These are phyloP conservation scores for Drosophila mayri DNA, from an alignment of 1,140 invertebrate species.

Conservation along the genomic window DNA sequence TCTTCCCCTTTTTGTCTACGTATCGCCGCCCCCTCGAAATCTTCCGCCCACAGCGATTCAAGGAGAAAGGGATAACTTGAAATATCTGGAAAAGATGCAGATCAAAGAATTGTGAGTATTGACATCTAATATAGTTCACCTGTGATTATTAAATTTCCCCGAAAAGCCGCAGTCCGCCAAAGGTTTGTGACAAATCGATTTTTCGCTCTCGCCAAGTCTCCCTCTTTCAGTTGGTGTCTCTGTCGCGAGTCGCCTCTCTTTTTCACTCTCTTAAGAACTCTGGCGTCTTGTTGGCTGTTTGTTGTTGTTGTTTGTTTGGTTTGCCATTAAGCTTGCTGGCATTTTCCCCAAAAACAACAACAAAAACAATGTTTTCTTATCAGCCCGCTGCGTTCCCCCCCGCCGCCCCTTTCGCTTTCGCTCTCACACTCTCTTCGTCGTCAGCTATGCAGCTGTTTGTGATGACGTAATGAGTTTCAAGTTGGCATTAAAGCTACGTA, in stretches of 20 bases:
- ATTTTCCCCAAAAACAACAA: conserved; percentile 43
- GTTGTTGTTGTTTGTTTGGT: conserved; percentile 37
- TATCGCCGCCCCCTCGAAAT: conserved; percentile 4
- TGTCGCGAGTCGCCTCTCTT: conserved; percentile 23
- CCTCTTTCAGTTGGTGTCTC: conserved; percentile 3
- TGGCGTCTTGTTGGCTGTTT: conserved; percentile 41
- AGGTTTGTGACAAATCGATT: conserved; percentile 77
- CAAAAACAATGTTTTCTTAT: conserved; percentile 47
- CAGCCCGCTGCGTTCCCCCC: conserved; percentile 7
- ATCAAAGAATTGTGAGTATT: conserved; percentile 78
- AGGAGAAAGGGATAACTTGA: conserved; percentile 36
- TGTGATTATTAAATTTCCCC: conserved; percentile 27
- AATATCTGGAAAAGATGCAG: conserved; percentile 71
- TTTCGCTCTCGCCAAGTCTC: conserved; percentile 42
- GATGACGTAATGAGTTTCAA: conserved; percentile 53
- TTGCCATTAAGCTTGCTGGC: conserved; percentile 27
- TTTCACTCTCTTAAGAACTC: conserved; percentile 29
- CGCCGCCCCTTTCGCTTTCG: background rate
- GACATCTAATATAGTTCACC: conserved; percentile 7
- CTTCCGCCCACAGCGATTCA: conserved; percentile 48
- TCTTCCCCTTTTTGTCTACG: conserved; percentile 7
- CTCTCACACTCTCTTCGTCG: background rate
- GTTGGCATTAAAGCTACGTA: conserved; percentile 21
- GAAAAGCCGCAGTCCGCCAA: conserved; percentile 55
- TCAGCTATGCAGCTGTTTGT: conserved; percentile 18